Conservation (phyloP, 2,888 invertebrate species). For the Boloria selene region DNA sequence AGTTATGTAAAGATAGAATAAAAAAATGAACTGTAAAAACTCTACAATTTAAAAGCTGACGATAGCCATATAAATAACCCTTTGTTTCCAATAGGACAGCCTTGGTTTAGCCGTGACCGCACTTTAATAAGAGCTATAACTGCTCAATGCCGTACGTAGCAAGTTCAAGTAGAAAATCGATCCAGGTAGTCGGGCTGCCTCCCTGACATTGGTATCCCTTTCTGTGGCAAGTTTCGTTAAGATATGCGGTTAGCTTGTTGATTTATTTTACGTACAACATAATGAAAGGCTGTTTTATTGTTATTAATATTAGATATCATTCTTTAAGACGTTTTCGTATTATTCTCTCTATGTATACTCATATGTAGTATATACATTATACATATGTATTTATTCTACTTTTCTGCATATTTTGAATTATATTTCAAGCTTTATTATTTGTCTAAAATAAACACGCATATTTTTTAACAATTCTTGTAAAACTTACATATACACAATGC, state of each 20-base stretch:
- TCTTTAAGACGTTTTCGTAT: too few relatives aligned
- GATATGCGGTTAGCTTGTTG: background rate
- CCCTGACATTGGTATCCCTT: slow-evolving; percentile 23
- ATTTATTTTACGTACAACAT: background rate
- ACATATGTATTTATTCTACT: too few relatives aligned
- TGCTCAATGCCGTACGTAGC: slow-evolving; percentile 53
- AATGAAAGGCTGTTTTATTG: background rate
- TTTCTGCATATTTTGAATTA: too few relatives aligned
- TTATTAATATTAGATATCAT: too few relatives aligned
- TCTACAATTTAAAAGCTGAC: background rate
- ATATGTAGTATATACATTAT: too few relatives aligned
- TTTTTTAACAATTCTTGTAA: too few relatives aligned
- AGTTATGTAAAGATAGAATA: background rate
- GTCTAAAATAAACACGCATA: too few relatives aligned
- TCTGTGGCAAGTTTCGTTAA: slow-evolving; percentile 1
- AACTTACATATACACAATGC: too few relatives aligned
- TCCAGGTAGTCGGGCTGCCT: slow-evolving; percentile 53
- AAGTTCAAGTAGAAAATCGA: slow-evolving; percentile 71
- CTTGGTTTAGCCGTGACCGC: slow-evolving; percentile 53
- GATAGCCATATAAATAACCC: slow-evolving; percentile 29
- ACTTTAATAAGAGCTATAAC: slow-evolving; percentile 49
- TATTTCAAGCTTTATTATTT: too few relatives aligned
- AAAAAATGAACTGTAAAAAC: background rate
- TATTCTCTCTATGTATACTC: too few relatives aligned
- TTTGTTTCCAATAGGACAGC: slow-evolving; percentile 40